A percentile compares a stretch with the other conserved stretches of the same genome.
phyloP scores from a whole-genome alignment of 2,113 vertebrate genomes.

The Bucco capensis region DNA sequence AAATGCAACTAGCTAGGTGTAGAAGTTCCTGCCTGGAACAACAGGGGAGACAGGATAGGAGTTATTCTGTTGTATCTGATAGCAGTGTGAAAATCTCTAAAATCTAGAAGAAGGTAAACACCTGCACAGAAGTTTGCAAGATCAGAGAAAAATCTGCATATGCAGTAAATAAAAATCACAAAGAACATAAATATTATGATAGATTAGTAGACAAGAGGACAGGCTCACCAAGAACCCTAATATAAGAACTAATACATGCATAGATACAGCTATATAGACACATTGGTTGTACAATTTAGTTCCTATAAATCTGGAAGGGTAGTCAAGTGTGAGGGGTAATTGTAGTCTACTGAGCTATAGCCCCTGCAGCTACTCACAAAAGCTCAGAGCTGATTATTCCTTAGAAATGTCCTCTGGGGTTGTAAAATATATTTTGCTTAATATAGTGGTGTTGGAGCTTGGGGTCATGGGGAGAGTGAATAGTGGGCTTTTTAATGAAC shows the following conservation, averaged over 20 bases:
- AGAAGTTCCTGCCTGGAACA: not conserved
- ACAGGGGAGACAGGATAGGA: not conserved
- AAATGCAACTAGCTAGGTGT: not conserved
- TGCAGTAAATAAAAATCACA: not conserved
- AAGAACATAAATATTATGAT: not conserved
- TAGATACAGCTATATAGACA: not conserved
- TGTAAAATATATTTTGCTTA: slow-evolving; percentile 33
- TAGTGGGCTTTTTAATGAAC: not conserved
- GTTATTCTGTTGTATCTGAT: not conserved
- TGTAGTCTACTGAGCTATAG: slow-evolving; percentile 7
- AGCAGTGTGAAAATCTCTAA: not conserved
- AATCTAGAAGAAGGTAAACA: slow-evolving; percentile 1
- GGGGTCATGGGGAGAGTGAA: slow-evolving; percentile 6
- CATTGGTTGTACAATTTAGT: not conserved
- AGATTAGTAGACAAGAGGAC: not conserved
- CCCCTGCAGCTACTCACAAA: not conserved
- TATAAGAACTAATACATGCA: not conserved
- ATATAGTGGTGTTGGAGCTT: not conserved
- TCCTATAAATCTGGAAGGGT: not conserved
- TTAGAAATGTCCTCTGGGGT: not conserved
- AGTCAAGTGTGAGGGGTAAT: not conserved
- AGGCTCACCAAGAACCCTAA: not conserved
- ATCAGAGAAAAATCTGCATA: not conserved
- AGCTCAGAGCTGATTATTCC: slow-evolving; percentile 22
- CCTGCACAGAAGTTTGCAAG: not conserved